These are phyloP conservation scores for Tenthredo mesomela DNA, from an alignment of 2,888 invertebrate genomes.

Conservation along the genomic window DNA sequence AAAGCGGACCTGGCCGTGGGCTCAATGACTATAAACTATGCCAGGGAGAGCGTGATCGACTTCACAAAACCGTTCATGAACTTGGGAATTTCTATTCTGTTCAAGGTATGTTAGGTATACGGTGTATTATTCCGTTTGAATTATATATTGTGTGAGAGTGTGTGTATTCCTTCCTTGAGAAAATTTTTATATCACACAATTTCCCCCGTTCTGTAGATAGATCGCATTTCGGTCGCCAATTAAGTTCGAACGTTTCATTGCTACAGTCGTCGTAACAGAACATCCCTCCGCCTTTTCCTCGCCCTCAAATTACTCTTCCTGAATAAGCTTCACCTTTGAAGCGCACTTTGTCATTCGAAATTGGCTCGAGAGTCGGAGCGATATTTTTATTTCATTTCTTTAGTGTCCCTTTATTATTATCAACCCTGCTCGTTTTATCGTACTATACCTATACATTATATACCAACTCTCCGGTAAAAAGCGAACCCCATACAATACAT, in stretches of 20 bases:
- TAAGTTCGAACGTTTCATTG: conserved; percentile 9
- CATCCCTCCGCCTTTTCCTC: not conserved
- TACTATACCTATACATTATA: not conserved
- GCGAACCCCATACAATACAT: not conserved
- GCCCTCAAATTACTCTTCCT: conserved; percentile 32
- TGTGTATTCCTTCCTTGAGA: not conserved
- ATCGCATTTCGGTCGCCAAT: conserved; percentile 43
- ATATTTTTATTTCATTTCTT: conserved; percentile 48
- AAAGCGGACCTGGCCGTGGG: conserved; percentile 94
- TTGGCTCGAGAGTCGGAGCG: conserved; percentile 31
- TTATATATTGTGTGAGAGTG: not conserved
- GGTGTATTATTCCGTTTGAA: not conserved
- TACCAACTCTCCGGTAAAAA: not conserved
- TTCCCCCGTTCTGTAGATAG: not conserved
- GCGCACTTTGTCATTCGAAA: conserved; percentile 37
- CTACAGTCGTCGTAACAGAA: conserved; percentile 6
- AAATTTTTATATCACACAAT: not conserved
- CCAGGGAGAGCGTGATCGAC: conserved; percentile 93
- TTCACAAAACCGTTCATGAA: conserved; percentile 97
- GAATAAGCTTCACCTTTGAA: conserved; percentile 42
- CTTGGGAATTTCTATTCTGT: conserved; percentile 92
- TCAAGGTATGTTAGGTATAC: conserved; percentile 81
- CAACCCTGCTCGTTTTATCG: not conserved
- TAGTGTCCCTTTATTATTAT: conserved; percentile 9
- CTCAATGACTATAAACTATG: conserved; percentile 94